phyloP scores from a whole-genome alignment of 2,888 invertebrate species.

The Yponomeuta cagnagella region DNA sequence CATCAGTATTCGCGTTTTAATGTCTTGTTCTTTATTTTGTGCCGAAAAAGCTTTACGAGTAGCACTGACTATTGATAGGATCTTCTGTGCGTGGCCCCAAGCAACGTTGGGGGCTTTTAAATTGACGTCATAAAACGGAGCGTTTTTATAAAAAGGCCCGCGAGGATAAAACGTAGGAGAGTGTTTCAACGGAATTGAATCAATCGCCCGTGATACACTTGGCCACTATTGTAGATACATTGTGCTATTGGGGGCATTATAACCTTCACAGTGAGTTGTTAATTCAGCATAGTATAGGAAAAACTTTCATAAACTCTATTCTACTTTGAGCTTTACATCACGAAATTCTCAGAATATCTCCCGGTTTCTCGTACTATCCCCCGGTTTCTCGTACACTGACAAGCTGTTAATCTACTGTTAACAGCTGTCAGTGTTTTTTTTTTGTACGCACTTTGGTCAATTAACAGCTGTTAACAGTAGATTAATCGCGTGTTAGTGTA shows the following conservation, averaged over 20 bases:
- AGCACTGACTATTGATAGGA: not conserved
- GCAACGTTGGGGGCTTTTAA: not conserved
- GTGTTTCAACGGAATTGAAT: not conserved
- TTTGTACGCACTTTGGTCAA: no score
- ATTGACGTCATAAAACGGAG: not conserved
- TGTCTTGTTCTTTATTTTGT: not conserved
- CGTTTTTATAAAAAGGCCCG: not conserved
- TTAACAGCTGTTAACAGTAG: no score
- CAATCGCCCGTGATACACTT: not conserved
- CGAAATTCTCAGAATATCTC: no score
- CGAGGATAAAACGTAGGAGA: not conserved
- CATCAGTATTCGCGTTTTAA: no score
- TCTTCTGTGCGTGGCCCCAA: not conserved
- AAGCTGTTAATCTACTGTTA: no score
- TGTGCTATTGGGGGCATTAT: not conserved
- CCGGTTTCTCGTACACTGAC: no score
- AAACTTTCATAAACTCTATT: no score
- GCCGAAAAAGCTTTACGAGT: not conserved
- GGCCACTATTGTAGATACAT: not conserved
- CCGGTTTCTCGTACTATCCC: no score
- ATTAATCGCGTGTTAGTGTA: no score
- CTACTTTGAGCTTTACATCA: not conserved
- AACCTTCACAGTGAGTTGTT: not conserved
- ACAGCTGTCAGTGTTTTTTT: no score
- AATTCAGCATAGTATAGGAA: not conserved